phyloP scores from a whole-genome alignment of 30 jellyfish, hydroid and myxozoan genomes.

The Turritopsis rubra region DNA sequence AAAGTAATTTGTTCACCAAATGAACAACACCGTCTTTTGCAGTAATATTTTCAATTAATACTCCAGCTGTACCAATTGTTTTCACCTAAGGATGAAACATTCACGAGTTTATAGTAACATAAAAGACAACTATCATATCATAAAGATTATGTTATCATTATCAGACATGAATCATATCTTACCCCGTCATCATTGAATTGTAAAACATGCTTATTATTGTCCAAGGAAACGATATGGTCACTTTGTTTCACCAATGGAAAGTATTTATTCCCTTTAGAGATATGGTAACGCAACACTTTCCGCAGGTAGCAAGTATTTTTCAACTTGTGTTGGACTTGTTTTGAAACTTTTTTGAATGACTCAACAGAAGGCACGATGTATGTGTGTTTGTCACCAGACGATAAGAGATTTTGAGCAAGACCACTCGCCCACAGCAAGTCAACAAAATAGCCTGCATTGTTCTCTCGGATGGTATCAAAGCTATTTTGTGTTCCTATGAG shows the following conservation, averaged over 20 bases:
- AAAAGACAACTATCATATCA: too few relatives aligned
- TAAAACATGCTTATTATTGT: neutral
- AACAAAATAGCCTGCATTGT: slow-evolving; percentile 40
- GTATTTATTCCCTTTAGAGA: slow-evolving; percentile 40
- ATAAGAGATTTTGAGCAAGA: slow-evolving; percentile 41
- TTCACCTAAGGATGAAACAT: neutral
- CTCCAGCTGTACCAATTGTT: neutral
- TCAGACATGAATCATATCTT: neutral
- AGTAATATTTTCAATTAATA: neutral
- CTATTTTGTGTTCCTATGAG: neutral
- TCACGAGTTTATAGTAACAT: too few relatives aligned
- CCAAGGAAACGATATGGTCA: neutral
- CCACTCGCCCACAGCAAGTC: slow-evolving; percentile 76
- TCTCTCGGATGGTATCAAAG: neutral
- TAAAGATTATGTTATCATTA: neutral
- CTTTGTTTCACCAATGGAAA: neutral
- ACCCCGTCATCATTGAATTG: neutral
- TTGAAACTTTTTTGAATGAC: slow-evolving; percentile 38
- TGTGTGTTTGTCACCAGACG: slow-evolving; percentile 35
- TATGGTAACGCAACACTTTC: slow-evolving; percentile 53
- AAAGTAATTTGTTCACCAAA: neutral
- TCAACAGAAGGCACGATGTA: slow-evolving; percentile 65
- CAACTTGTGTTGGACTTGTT: slow-evolving; percentile 23
- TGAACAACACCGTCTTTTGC: slow-evolving; percentile 4
- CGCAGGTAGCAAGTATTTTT: slow-evolving; percentile 58